Conservation (phyloP, 1,140 invertebrate species). For the Amyelois transitella region DNA sequence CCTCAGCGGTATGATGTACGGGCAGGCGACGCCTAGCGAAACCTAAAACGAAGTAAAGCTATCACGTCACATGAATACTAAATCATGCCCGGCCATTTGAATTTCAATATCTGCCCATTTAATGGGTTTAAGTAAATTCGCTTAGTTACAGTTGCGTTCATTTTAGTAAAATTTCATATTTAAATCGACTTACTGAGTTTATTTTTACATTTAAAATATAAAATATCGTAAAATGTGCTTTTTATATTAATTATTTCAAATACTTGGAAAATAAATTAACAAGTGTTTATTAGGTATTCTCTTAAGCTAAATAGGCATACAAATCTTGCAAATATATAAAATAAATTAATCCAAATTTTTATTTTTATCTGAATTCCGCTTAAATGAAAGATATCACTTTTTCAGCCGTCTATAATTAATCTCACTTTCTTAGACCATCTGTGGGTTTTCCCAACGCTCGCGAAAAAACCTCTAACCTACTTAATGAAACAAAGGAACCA, state of each 20-base stretch:
- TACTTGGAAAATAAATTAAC: no score
- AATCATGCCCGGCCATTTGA: slow-evolving; percentile 67
- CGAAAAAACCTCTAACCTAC: slow-evolving; percentile 29
- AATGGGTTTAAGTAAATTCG: not conserved
- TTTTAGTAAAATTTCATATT: no score
- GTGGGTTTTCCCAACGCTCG: slow-evolving; percentile 21
- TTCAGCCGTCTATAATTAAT: not conserved
- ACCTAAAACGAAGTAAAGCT: slow-evolving; percentile 68
- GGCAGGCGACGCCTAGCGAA: slow-evolving; percentile 68
- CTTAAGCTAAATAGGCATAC: no score
- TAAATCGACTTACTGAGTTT: no score
- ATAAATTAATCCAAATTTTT: no score
- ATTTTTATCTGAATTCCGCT: no score
- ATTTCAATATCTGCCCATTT: slow-evolving; percentile 61
- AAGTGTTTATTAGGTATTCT: no score
- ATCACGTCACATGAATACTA: slow-evolving; percentile 72
- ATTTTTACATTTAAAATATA: no score
- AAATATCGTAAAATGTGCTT: no score
- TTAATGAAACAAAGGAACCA: slow-evolving; percentile 53
- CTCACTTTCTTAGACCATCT: slow-evolving; percentile 8
- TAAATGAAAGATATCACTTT: not conserved
- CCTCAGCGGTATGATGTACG: slow-evolving; percentile 66
- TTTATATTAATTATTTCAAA: no score
- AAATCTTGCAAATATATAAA: no score
- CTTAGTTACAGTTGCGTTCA: slow-evolving; percentile 4